Evolutionary conservation across 2,888 invertebrate genomes (phyloP).

Genomic region (Parelbella ahira): DNA sequence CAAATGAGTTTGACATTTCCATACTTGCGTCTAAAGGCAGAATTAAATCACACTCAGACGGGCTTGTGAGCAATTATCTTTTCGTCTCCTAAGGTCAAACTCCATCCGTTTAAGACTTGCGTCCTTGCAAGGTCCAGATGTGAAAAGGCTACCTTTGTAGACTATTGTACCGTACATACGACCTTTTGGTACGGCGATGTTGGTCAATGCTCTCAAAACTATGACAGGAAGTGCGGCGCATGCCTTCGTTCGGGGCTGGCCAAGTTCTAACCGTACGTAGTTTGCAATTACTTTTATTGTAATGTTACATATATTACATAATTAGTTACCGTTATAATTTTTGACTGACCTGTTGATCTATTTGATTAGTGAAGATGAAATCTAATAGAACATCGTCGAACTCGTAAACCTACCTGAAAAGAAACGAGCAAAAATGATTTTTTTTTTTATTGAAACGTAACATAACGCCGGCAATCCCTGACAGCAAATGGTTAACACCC

Average conservation of each 20-base stretch:
- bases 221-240: constrained; percentile 69
- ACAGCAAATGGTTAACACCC: no score
- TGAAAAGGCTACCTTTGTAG: constrained; percentile 47
- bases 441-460: no score
- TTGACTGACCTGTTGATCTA: no score
- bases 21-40: constrained; percentile 26
- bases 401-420: no score
- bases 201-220: constrained; percentile 60
- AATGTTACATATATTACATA: no score
- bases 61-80: constrained; percentile 57
- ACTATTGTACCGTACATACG: constrained; percentile 47
- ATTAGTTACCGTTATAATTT: no score
- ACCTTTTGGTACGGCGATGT: constrained; percentile 40
- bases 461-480: no score
- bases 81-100: constrained; percentile 70
- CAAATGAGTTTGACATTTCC: constrained; percentile 27
- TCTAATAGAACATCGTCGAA: no score
- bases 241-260: constrained; percentile 63
- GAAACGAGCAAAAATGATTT: no score
- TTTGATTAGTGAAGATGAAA: no score
- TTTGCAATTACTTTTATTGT: constrained; percentile 3
- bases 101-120: constrained; percentile 53
- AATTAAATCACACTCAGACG: constrained; percentile 40
- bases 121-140: constrained; percentile 53
- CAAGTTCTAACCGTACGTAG: constrained; percentile 35